phyloP scores from a whole-genome alignment of 1,140 invertebrate genomes.

The Centruroides vittatus region DNA sequence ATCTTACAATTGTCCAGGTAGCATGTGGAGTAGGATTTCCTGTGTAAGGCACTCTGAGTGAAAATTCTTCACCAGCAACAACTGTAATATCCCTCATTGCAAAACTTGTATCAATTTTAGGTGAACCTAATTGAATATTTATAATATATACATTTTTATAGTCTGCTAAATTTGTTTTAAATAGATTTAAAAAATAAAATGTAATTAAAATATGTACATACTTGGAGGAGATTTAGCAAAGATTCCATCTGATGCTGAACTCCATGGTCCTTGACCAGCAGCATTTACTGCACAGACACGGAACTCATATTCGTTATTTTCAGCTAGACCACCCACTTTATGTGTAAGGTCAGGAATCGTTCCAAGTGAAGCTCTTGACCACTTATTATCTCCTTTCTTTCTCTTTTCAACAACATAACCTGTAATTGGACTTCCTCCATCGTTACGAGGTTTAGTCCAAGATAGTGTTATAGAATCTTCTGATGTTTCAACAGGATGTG shows the following conservation, averaged over 20 bases:
- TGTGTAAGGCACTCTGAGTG: slow-evolving; percentile 81
- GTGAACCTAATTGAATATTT: slow-evolving; percentile 44
- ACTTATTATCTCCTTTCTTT: slow-evolving; percentile 64
- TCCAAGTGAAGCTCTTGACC: slow-evolving; percentile 74
- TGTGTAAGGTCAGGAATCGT: slow-evolving; percentile 58
- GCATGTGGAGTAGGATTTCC: slow-evolving; percentile 80
- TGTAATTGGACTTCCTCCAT: slow-evolving; percentile 83
- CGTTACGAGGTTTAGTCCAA: slow-evolving; percentile 87
- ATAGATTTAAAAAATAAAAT: no score
- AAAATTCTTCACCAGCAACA: slow-evolving; percentile 88
- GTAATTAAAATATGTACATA: slow-evolving; percentile 25
- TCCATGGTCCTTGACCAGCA: slow-evolving; percentile 68
- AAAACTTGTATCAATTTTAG: slow-evolving; percentile 84
- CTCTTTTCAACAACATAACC: slow-evolving; percentile 88
- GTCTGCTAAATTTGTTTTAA: no score
- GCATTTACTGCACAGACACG: slow-evolving; percentile 64
- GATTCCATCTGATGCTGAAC: slow-evolving; percentile 85
- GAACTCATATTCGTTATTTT: slow-evolving; percentile 96
- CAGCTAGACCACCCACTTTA: slow-evolving; percentile 70
- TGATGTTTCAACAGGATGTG: slow-evolving; percentile 67
- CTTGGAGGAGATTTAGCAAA: slow-evolving; percentile 69
- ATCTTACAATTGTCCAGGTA: slow-evolving; percentile 52
- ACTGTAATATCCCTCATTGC: slow-evolving; percentile 88
- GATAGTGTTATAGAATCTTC: slow-evolving; percentile 90
- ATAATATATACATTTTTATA: no score